phyloP scores from a whole-genome alignment of 2,888 invertebrate species.

The Cryptops parisi region DNA sequence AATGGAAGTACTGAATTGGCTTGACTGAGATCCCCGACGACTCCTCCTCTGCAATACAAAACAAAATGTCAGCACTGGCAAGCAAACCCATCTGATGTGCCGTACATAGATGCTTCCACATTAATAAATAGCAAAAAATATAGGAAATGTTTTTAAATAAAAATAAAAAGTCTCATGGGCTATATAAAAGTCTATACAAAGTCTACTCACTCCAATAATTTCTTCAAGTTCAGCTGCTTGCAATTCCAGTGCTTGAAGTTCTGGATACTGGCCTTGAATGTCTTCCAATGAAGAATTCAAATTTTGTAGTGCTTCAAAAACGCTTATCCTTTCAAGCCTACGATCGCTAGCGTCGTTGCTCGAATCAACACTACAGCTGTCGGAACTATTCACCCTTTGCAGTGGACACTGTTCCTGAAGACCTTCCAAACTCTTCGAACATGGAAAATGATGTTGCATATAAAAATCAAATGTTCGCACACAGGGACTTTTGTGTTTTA shows the following conservation, averaged over 20 bases:
- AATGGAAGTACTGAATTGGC: constrained; percentile 36
- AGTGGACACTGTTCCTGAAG: too few species aligned
- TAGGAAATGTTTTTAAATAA: neutral
- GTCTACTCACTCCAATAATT: neutral
- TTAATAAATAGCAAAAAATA: constrained; percentile 4
- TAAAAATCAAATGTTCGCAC: too few species aligned
- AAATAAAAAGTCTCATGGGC: neutral
- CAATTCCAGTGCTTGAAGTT: constrained; percentile 32
- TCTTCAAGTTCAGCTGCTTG: constrained; percentile 28
- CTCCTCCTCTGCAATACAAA: constrained; percentile 19
- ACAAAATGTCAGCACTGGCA: too few species aligned
- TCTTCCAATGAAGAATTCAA: constrained; percentile 32
- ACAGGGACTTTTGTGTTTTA: neutral
- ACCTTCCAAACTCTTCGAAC: too few species aligned
- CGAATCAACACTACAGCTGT: constrained; percentile 18
- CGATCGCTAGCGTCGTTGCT: constrained; percentile 15
- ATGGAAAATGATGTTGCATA: too few species aligned
- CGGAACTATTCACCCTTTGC: too few species aligned
- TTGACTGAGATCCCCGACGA: constrained; percentile 25
- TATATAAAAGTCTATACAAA: neutral
- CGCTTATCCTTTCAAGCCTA: neutral
- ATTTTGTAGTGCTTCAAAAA: constrained; percentile 29
- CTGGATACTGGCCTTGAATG: constrained; percentile 34
- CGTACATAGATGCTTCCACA: too few species aligned
- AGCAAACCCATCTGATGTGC: constrained; percentile 3